A percentile compares a stretch with the other conserved stretches of the same genome.
Conservation (phyloP, 2,113 vertebrate species). For the Cyphomyrus discorhynchus region DNA sequence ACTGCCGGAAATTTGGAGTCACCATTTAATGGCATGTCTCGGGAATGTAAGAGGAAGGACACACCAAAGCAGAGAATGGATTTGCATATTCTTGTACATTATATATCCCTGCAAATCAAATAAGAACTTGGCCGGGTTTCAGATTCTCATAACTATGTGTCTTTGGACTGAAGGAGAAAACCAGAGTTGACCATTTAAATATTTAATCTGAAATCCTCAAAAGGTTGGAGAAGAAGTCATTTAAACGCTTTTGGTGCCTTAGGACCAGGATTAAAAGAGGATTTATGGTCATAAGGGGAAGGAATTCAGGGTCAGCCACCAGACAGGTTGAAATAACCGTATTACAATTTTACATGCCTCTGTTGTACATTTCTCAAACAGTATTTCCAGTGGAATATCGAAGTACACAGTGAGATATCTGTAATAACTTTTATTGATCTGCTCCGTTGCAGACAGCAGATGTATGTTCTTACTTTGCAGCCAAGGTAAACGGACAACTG, state of each 20-base stretch:
- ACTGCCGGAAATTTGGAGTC: neutral
- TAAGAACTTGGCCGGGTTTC: neutral
- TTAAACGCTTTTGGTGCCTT: neutral
- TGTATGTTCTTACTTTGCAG: neutral
- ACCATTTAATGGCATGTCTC: neutral
- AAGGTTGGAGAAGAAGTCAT: neutral
- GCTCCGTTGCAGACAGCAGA: neutral
- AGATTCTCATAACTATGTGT: neutral
- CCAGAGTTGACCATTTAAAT: neutral
- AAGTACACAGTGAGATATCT: slow-evolving; percentile 8
- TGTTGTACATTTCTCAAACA: slow-evolving; percentile 12
- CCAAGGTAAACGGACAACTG: neutral
- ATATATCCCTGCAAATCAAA: neutral
- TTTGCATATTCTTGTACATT: neutral
- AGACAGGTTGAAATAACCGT: slow-evolving; percentile 11
- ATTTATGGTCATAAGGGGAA: neutral
- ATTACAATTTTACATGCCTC: slow-evolving; percentile 15
- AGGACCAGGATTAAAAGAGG: neutral
- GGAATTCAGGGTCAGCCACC: neutral
- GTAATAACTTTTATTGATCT: slow-evolving; percentile 19
- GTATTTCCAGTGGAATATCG: slow-evolving; percentile 9
- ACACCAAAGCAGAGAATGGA: neutral
- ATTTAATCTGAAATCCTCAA: neutral
- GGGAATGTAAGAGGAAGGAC: neutral
- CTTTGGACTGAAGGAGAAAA: neutral